phyloP scores from a whole-genome alignment of 2,113 vertebrate species.

The Pongo pygmaeus region DNA sequence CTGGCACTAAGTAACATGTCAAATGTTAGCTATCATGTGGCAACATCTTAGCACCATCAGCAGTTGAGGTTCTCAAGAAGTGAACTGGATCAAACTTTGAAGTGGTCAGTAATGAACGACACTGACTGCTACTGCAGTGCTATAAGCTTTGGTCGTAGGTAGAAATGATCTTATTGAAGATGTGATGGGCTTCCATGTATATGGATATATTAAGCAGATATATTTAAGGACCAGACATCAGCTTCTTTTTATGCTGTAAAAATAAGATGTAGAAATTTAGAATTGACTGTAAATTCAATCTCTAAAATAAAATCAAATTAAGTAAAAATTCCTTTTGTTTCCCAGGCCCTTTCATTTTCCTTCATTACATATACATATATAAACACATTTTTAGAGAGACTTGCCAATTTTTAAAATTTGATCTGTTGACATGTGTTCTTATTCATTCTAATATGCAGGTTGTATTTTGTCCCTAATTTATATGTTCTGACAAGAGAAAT shows the following conservation, averaged over 20 bases:
- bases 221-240: not conserved
- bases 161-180: not conserved
- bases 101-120: not conserved
- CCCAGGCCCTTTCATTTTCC: constrained; percentile 19
- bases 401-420: constrained; percentile 3
- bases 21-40: not conserved
- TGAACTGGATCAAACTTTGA: not conserved
- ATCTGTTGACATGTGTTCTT: not conserved
- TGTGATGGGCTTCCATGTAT: not conserved
- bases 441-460: constrained; percentile 15
- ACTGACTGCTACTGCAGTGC: not conserved
- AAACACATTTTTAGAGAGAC: not conserved
- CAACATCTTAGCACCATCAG: not conserved
- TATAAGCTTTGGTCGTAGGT: not conserved
- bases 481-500: constrained; percentile 48
- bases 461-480: constrained; percentile 41
- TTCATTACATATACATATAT: not conserved
- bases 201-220: not conserved
- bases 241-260: not conserved
- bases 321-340: constrained; percentile 12
- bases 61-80: not conserved
- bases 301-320: constrained; percentile 34
- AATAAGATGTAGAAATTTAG: not conserved
- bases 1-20: not conserved
- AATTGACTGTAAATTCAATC: constrained; percentile 1